Percentiles rank a stretch among this genome's conserved stretches.
phyloP scores from a whole-genome alignment of 2,797 vertebrate genomes.

The Rhinella marina region DNA sequence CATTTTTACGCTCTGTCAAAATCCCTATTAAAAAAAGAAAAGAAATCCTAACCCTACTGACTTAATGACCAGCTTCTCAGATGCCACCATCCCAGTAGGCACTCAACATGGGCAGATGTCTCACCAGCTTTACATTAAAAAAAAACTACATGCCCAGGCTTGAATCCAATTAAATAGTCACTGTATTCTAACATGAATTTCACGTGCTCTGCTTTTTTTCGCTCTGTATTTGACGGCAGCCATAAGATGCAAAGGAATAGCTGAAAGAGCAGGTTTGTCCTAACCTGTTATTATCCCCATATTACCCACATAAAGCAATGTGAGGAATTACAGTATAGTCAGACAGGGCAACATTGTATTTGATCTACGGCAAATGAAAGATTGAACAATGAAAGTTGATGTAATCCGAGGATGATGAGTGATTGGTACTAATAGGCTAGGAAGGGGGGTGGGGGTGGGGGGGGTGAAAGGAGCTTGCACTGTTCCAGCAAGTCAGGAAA shows the following conservation, averaged over 20 bases:
- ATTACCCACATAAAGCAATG: slow-evolving; percentile 2
- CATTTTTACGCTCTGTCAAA: too few species aligned
- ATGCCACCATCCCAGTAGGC: not conserved
- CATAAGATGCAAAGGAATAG: not conserved
- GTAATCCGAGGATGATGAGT: slow-evolving; percentile 31
- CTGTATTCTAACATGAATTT: not conserved
- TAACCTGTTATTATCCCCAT: not conserved
- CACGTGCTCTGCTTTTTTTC: not conserved
- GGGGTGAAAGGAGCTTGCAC: not conserved
- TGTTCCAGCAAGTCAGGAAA: slow-evolving; percentile 18
- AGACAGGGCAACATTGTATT: not conserved
- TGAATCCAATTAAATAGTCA: not conserved
- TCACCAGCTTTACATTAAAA: not conserved
- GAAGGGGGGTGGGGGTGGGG: too few species aligned
- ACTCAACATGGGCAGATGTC: not conserved
- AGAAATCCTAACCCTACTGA: too few species aligned
- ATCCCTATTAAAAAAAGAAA: too few species aligned
- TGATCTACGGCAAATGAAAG: not conserved
- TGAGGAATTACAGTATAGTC: not conserved
- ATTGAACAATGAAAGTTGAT: slow-evolving; percentile 13
- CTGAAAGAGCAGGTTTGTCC: not conserved
- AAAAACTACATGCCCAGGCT: too few species aligned
- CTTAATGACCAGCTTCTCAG: too few species aligned
- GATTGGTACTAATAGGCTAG: not conserved
- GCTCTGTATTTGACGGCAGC: not conserved